Conservation (phyloP, 2,888 invertebrate species). For the Drosophila suboccidentalis region DNA sequence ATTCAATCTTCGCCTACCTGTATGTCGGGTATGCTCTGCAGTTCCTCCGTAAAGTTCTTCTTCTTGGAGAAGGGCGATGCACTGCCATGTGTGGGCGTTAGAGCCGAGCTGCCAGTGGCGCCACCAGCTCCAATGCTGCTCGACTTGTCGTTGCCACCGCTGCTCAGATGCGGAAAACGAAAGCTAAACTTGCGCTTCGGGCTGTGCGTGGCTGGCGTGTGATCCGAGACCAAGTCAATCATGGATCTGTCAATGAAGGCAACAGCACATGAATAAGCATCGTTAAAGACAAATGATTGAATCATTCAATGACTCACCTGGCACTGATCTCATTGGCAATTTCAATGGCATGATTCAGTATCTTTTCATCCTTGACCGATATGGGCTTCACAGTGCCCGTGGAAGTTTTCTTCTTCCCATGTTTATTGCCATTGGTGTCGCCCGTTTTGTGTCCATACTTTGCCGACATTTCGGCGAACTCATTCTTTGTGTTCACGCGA, state of each 20-base stretch:
- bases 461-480: constrained; percentile 89
- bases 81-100: constrained; percentile 81
- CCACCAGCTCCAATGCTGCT: constrained; percentile 46
- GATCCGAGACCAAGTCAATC: constrained; percentile 87
- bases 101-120: constrained; percentile 47
- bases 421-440: constrained; percentile 82
- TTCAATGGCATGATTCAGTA: constrained; percentile 96
- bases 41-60: constrained; percentile 96
- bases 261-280: background rate
- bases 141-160: constrained; percentile 78
- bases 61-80: constrained; percentile 86
- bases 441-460: constrained; percentile 74
- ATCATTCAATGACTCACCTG: constrained; percentile 84
- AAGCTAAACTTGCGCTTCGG: constrained; percentile 93
- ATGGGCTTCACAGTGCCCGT: constrained; percentile 91
- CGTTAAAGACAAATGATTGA: too few relatives aligned
- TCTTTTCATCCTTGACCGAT: constrained; percentile 96
- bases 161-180: constrained; percentile 88
- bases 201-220: constrained; percentile 87
- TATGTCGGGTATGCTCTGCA: constrained; percentile 93
- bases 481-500: constrained; percentile 90
- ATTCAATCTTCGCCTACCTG: constrained; percentile 88
- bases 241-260: constrained; percentile 86
- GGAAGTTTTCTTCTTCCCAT: constrained; percentile 82
- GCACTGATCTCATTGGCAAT: constrained; percentile 96